Conservation (phyloP, 2,113 vertebrate genomes). For the Eublepharis macularius region DNA sequence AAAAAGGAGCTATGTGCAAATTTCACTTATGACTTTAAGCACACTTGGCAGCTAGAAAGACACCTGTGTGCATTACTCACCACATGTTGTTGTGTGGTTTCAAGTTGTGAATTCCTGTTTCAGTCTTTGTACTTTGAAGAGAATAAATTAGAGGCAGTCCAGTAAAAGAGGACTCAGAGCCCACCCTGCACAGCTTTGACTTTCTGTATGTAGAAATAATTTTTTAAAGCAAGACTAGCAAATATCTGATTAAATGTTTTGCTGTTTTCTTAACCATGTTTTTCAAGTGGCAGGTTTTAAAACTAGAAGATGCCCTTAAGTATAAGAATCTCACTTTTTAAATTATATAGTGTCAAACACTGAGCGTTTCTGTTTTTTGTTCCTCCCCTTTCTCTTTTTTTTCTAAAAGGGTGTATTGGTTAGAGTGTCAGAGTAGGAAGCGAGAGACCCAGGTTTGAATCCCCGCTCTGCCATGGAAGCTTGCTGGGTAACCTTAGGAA, state of each 20-base stretch:
- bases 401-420: too few species aligned
- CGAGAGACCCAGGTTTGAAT: too few species aligned
- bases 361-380: not conserved
- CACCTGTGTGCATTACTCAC: conserved; percentile 27
- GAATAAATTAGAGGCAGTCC: conserved; percentile 49
- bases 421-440: not conserved
- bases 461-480: too few species aligned
- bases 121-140: conserved; percentile 52
- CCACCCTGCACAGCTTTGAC: not conserved
- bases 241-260: not conserved
- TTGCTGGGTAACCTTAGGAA: too few species aligned
- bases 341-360: not conserved
- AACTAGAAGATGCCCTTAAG: not conserved
- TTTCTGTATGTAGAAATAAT: not conserved
- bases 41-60: not conserved
- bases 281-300: not conserved
- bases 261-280: not conserved
- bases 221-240: not conserved
- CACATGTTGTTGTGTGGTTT: conserved; percentile 61
- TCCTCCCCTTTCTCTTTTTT: too few species aligned
- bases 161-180: conserved; percentile 40
- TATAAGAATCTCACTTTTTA: not conserved
- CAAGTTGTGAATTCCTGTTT: conserved; percentile 74
- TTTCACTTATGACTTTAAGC: not conserved
- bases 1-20: conserved; percentile 5